Conservation (phyloP, 2,797 vertebrate species). For the Danionella dracula region DNA sequence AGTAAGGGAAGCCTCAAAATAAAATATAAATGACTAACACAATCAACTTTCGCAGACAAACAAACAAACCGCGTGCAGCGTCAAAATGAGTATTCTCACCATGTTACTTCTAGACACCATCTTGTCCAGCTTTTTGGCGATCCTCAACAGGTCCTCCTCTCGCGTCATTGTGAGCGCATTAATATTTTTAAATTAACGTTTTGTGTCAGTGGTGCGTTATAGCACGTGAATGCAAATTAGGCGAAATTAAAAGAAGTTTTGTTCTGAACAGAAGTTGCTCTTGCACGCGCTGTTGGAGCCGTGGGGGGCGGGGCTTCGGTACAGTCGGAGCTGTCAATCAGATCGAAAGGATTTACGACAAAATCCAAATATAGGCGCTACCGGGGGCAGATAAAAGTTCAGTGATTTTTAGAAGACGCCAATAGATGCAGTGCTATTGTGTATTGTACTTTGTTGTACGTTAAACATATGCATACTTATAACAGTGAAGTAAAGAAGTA, state of each 20-base stretch:
- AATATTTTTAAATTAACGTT: conserved; percentile 34
- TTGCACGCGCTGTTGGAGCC: conserved; percentile 54
- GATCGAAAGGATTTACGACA: conserved; percentile 56
- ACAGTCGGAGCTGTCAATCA: conserved; percentile 55
- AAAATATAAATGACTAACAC: neutral
- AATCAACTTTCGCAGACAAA: neutral
- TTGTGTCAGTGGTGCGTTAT: neutral
- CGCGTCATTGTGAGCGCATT: conserved; percentile 77
- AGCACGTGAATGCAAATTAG: conserved; percentile 17
- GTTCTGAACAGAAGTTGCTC: conserved; percentile 53
- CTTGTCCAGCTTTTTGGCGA: conserved; percentile 91
- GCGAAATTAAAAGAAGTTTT: conserved; percentile 47
- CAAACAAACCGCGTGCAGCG: conserved; percentile 23
- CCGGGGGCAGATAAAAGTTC: conserved; percentile 47
- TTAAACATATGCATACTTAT: too few relatives aligned
- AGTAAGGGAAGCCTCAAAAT: neutral
- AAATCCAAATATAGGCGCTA: conserved; percentile 66
- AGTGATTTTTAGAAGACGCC: neutral
- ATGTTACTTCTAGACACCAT: conserved; percentile 90
- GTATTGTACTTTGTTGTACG: neutral
- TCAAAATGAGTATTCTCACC: conserved; percentile 76
- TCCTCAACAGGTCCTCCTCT: conserved; percentile 85
- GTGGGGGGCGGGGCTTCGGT: conserved; percentile 65
- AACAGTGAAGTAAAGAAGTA: too few relatives aligned
- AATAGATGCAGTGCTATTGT: neutral